phyloP scores from a whole-genome alignment of 1,140 invertebrate species.

The Sarcophaga bullata region DNA sequence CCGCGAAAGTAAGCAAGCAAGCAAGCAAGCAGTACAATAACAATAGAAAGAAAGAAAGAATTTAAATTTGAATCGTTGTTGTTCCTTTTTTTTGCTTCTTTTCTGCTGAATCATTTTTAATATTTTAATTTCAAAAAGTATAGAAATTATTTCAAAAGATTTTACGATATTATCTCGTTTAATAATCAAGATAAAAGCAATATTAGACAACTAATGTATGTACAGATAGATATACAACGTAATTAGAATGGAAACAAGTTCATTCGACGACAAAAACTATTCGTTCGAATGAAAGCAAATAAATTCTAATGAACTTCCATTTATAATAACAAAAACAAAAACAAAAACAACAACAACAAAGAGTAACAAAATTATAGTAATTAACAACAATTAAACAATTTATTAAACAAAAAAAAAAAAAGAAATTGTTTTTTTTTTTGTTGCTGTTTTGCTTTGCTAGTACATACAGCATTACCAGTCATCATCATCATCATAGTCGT shows the following conservation, averaged over 20 bases:
- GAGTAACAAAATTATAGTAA: neutral
- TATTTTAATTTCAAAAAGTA: no score
- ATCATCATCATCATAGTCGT: no score
- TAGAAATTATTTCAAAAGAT: slow-evolving; percentile 27
- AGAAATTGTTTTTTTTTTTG: no score
- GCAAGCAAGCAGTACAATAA: no score
- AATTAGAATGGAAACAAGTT: slow-evolving; percentile 34
- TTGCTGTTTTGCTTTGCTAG: no score
- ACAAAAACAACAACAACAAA: neutral
- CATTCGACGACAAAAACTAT: slow-evolving; percentile 45
- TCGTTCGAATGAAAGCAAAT: neutral
- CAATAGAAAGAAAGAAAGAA: no score
- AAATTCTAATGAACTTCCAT: neutral
- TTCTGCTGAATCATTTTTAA: no score
- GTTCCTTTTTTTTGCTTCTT: no score
- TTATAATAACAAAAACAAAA: neutral
- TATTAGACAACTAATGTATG: slow-evolving; percentile 45
- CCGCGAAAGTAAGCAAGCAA: no score
- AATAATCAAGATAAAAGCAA: slow-evolving; percentile 37
- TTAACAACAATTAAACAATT: slow-evolving; percentile 22
- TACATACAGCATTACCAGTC: no score
- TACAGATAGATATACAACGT: slow-evolving; percentile 27
- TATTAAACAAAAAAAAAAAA: neutral
- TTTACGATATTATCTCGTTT: slow-evolving; percentile 43
- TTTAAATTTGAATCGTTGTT: no score